Evolutionary conservation across 2,888 invertebrate species (phyloP).

Genomic region (Meiosimyza decipiens): DNA sequence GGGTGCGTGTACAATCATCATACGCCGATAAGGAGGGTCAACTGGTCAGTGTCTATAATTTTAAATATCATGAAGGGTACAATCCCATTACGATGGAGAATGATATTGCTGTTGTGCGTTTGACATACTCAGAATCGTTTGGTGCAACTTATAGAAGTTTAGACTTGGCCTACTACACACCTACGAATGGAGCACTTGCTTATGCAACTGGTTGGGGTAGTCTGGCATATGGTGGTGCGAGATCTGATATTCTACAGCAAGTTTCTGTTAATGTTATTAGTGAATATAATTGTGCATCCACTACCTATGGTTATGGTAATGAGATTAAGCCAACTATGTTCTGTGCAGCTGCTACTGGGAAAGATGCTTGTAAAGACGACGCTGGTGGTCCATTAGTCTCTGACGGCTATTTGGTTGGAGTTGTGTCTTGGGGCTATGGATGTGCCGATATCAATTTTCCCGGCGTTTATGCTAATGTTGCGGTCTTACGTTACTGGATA

Average conservation of each 20-base stretch:
- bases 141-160: slow-evolving; percentile 65
- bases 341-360: slow-evolving; percentile 48
- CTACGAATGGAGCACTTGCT: slow-evolving; percentile 46
- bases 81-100: slow-evolving; percentile 68
- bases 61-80: slow-evolving; percentile 67
- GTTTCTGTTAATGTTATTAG: slow-evolving; percentile 66
- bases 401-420: slow-evolving; percentile 47
- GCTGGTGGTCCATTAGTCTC: slow-evolving; percentile 49
- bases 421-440: slow-evolving; percentile 55
- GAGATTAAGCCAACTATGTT: slow-evolving; percentile 48
- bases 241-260: slow-evolving; percentile 63
- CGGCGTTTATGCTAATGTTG: slow-evolving; percentile 52
- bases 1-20: too few relatives aligned
- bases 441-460: slow-evolving; percentile 50
- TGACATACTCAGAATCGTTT: slow-evolving; percentile 66
- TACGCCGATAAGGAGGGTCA: slow-evolving; percentile 53
- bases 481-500: slow-evolving; percentile 43
- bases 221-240: slow-evolving; percentile 46
- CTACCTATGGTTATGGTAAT: slow-evolving; percentile 48
- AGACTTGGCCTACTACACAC: slow-evolving; percentile 59
- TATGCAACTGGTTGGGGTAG: slow-evolving; percentile 52
- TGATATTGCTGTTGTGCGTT: slow-evolving; percentile 70
- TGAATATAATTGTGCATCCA: slow-evolving; percentile 63
- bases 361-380: slow-evolving; percentile 53
- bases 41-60: slow-evolving; percentile 47